phyloP scores from a whole-genome alignment of 2,888 invertebrate genomes.

The Brachypterus glaber region DNA sequence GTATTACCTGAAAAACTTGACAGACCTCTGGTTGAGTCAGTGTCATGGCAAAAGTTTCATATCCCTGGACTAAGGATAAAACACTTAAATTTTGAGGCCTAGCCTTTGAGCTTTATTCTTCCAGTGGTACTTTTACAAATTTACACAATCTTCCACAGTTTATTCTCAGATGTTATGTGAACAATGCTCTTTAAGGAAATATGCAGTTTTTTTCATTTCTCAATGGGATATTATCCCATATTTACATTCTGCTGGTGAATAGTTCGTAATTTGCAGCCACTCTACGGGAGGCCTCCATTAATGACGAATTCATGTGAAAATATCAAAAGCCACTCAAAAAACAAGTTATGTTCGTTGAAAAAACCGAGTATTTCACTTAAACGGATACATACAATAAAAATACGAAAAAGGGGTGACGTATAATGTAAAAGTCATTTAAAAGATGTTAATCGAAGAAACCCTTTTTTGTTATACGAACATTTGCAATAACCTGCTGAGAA shows the following conservation, averaged over 20 bases:
- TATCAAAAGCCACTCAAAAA: slow-evolving; percentile 27
- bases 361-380: slow-evolving; percentile 14
- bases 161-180: slow-evolving; percentile 12
- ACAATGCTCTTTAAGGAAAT: slow-evolving; percentile 9
- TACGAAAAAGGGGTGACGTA: slow-evolving; percentile 12
- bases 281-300: slow-evolving; percentile 10
- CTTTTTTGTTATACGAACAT: slow-evolving; percentile 20
- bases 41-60: no score
- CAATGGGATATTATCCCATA: background rate
- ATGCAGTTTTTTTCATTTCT: slow-evolving; percentile 1
- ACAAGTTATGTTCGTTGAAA: slow-evolving; percentile 14
- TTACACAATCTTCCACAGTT: slow-evolving; percentile 13
- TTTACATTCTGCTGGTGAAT: background rate
- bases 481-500: slow-evolving; percentile 25
- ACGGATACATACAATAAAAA: slow-evolving; percentile 14
- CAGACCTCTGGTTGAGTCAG: no score
- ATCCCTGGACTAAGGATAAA: no score
- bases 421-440: slow-evolving; percentile 25
- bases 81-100: no score
- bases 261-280: background rate
- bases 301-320: slow-evolving; percentile 19
- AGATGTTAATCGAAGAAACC: slow-evolving; percentile 22
- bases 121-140: slow-evolving; percentile 8
- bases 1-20: no score
- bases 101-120: no score